Evolutionary conservation across 2,113 vertebrate species (phyloP).

Genomic region (Amphiprion percula): DNA sequence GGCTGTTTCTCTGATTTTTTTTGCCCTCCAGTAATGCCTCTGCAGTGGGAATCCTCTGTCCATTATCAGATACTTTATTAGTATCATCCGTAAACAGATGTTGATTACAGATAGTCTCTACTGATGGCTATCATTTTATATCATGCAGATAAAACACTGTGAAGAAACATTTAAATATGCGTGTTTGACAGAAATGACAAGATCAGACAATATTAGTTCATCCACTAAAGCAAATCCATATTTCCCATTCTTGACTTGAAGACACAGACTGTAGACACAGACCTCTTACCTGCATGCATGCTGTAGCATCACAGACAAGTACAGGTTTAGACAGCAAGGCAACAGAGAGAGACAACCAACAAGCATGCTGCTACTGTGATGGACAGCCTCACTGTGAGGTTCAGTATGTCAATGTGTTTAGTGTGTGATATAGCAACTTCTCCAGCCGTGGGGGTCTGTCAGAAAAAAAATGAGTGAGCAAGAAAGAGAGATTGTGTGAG

Average conservation of each 20-base stretch:
- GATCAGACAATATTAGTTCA: conserved; percentile 16
- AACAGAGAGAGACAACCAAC: conserved; percentile 77
- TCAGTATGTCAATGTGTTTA: conserved; percentile 75
- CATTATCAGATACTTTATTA: conserved; percentile 23
- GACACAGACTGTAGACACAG: conserved; percentile 21
- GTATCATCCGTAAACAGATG: conserved; percentile 24
- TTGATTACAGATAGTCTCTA: not conserved
- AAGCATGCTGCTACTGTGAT: conserved; percentile 76
- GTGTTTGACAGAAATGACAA: not conserved
- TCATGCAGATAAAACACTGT: conserved; percentile 1
- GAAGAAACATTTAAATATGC: not conserved
- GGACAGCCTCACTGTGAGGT: conserved; percentile 78
- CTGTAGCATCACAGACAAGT: conserved; percentile 57
- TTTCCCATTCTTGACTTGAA: conserved; percentile 25
- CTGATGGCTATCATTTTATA: not conserved
- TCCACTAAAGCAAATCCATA: conserved; percentile 23
- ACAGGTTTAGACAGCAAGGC: conserved; percentile 65
- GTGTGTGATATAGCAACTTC: conserved; percentile 76
- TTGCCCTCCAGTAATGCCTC: conserved; percentile 40
- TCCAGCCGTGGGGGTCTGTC: conserved; percentile 67
- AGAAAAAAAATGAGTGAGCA: conserved; percentile 36
- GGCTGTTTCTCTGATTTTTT: conserved; percentile 31
- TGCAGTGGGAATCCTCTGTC: conserved; percentile 9
- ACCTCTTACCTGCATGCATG: conserved; percentile 38
- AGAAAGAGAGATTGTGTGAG: conserved; percentile 52